Percentiles rank a stretch among this genome's conserved stretches.
Conservation (phyloP, 2,888 invertebrate genomes). For the Bombylius major region DNA sequence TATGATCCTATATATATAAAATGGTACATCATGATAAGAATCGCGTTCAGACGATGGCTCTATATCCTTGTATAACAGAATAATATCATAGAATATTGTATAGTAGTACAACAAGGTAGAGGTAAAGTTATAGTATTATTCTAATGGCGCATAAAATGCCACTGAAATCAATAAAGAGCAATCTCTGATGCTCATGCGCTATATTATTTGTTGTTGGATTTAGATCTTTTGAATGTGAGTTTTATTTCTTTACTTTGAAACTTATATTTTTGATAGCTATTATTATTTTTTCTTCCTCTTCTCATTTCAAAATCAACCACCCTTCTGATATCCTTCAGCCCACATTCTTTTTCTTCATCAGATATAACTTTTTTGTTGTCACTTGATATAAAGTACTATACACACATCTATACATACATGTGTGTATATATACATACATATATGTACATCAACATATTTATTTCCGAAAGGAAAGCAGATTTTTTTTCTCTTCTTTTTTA, state of each 20-base stretch:
- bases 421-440: neutral
- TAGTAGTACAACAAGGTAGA: neutral
- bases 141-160: conserved; percentile 17
- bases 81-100: neutral
- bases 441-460: neutral
- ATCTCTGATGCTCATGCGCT: conserved; percentile 19
- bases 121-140: conserved; percentile 10
- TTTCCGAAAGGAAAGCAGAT: conserved; percentile 5
- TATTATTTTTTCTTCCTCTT: neutral
- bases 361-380: neutral
- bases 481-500: neutral
- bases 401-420: neutral
- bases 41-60: conserved; percentile 13
- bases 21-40: conserved; percentile 16
- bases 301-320: neutral
- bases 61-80: conserved; percentile 1
- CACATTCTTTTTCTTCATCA: neutral
- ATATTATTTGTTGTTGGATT: conserved; percentile 6
- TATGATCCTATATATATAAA: conserved; percentile 8
- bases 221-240: conserved; percentile 7
- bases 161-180: conserved; percentile 20
- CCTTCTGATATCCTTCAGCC: too few relatives aligned
- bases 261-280: conserved; percentile 8
- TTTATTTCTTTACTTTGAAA: conserved; percentile 13
- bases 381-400: too few relatives aligned